Percentiles rank a stretch among this genome's conserved stretches.
Conservation (phyloP, 2,113 vertebrate species). For the Varanus komodoensis region DNA sequence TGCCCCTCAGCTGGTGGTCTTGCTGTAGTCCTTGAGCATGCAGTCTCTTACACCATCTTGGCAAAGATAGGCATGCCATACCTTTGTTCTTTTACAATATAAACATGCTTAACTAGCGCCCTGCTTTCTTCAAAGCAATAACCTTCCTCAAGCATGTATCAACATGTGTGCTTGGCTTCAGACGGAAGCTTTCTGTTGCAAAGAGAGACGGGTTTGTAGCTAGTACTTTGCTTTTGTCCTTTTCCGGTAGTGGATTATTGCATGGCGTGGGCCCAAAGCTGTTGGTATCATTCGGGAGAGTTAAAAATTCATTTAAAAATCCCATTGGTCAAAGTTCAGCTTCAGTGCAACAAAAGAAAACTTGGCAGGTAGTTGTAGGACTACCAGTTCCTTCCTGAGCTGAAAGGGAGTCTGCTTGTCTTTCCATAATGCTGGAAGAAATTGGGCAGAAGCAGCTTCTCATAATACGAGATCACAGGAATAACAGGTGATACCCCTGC, state of each 20-base stretch:
- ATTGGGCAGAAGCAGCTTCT: neutral
- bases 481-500: neutral
- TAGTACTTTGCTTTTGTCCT: conserved; percentile 41
- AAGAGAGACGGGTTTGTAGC: neutral
- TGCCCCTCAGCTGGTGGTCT: conserved; percentile 80
- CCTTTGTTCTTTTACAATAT: conserved; percentile 71
- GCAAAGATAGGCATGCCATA: conserved; percentile 41
- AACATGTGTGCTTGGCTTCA: conserved; percentile 37
- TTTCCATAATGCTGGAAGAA: neutral
- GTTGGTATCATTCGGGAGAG: neutral
- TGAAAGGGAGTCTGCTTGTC: too few relatives aligned
- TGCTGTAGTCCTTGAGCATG: conserved; percentile 66
- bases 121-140: conserved; percentile 49
- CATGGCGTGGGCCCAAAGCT: conserved; percentile 2
- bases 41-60: conserved; percentile 77
- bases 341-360: neutral
- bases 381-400: neutral
- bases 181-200: neutral
- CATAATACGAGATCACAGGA: too few relatives aligned
- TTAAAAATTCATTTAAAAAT: neutral
- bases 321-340: neutral
- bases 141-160: conserved; percentile 49
- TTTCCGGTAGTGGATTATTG: conserved; percentile 23
- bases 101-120: conserved; percentile 72
- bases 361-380: neutral